Base-by-base conservation (phyloP, 2,797 vertebrate species). In the Tapera naevia region DNA sequence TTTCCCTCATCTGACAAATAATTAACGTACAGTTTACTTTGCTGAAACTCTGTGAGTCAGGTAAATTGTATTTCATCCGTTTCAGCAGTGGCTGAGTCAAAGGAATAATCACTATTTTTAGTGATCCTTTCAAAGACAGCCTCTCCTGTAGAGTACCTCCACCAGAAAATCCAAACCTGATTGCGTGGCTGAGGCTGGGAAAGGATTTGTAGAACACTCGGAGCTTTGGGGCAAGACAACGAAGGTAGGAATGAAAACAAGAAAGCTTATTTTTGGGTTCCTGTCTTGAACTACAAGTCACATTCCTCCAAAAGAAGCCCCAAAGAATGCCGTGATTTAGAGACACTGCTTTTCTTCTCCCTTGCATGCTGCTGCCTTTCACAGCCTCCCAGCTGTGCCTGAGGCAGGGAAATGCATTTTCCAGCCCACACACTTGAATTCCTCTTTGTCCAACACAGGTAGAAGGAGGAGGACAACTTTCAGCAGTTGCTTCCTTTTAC, bases 401-500 rank as follows among this genome's bases (percentile, higher is more conserved):
- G 3, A n/a, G 89, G 78, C 86, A 73, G 67, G 81, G 79, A 95
- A 73, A 69, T 80, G 88, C 90, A 43, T 35, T 71, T 93, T 58
- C 50, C 82, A 71, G 86, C 61, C 80, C 70, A 11, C 56, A 48
- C 21, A 2, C 10, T 76, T 87, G 33, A 95, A 95, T 94, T 58
- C 92, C 50, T 83, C 73, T 83, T 91, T 91, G 86, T 87, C 56
- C 83, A 27, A 7, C 3, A n/a, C 94, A 93, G 91, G 91, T 73
- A 91, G 70, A 17, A 93, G 66, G 16, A 93, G 73, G 81, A 95
- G 48, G 66, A 39, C 2, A 58, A 9, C 50, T 50, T 65, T 32
- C 2, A 0, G 67, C 22, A 56, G 51, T 7, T 15, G n/a, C 45
- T 91, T 50, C 27, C 41, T 79, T 46, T 54, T 21, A 0, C 18